Percentiles rank a stretch among this genome's conserved stretches.
Evolutionary conservation across 2,113 vertebrate species (phyloP).

Genomic region (Calidris pygmaea): DNA sequence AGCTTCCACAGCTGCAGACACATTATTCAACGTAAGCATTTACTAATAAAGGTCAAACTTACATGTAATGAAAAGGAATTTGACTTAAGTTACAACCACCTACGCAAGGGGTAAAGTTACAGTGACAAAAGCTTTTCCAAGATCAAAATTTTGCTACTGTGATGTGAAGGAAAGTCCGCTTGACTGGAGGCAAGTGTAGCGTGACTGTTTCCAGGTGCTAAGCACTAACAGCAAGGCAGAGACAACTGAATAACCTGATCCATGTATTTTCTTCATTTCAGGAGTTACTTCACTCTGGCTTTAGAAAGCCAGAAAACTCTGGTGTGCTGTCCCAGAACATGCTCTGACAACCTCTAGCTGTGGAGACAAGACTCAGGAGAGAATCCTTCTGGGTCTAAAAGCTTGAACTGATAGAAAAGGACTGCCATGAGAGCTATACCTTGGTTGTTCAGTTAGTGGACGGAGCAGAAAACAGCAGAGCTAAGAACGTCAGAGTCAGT

Average conservation of each 20-base stretch:
- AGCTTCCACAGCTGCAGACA: neutral
- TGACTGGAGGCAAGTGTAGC: neutral
- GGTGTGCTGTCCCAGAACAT: neutral
- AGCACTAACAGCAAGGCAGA: neutral
- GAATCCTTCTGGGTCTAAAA: neutral
- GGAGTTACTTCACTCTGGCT: neutral
- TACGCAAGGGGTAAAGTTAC: neutral
- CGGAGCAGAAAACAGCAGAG: neutral
- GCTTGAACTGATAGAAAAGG: neutral
- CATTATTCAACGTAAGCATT: neutral
- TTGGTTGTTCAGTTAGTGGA: neutral
- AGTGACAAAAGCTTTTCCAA: neutral
- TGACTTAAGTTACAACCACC: neutral
- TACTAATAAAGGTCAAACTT: neutral
- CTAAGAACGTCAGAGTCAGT: neutral
- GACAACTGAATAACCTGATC: neutral
- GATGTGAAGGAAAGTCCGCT: neutral
- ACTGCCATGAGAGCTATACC: neutral
- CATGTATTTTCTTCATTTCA: neutral
- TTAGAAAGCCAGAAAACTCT: neutral
- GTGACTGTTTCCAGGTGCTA: neutral
- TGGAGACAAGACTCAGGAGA: neutral
- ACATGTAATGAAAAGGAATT: neutral
- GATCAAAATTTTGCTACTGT: neutral
- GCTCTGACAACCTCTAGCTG: neutral